These are phyloP conservation scores for Ceraclea dissimilis DNA, from an alignment of 2,888 invertebrate genomes.

Conservation along the genomic window DNA sequence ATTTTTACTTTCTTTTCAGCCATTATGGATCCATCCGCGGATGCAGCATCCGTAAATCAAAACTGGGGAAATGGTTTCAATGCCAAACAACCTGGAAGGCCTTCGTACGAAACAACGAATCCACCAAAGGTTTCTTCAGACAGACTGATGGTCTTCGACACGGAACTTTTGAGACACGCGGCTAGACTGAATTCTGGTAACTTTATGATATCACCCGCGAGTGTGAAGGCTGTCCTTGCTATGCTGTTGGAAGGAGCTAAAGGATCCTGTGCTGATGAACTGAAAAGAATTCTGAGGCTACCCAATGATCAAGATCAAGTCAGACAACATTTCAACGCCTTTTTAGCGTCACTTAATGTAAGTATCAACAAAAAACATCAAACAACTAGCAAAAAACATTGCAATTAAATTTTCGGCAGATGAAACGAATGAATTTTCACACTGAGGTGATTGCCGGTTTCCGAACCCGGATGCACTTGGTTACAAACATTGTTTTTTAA, in stretches of 20 bases:
- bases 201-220: constrained; percentile 59
- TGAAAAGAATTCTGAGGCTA: constrained; percentile 49
- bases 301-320: constrained; percentile 35
- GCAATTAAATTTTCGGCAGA: no score
- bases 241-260: constrained; percentile 56
- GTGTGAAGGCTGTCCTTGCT: constrained; percentile 54
- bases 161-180: constrained; percentile 44
- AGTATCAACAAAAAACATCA: not conserved
- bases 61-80: not conserved
- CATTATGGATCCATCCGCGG: not conserved
- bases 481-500: no score
- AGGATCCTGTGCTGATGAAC: constrained; percentile 50
- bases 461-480: no score
- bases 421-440: no score
- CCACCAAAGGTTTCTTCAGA: not conserved
- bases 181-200: constrained; percentile 43
- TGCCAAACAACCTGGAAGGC: not conserved
- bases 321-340: constrained; percentile 36
- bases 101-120: not conserved
- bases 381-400: no score
- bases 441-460: no score
- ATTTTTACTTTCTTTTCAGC: not conserved
- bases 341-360: constrained; percentile 36
- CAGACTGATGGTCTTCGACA: constrained; percentile 38
- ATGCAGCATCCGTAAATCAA: not conserved